These are phyloP conservation scores for Bubo scandiacus DNA, from an alignment of 2,113 vertebrate genomes.

Conservation along the genomic window DNA sequence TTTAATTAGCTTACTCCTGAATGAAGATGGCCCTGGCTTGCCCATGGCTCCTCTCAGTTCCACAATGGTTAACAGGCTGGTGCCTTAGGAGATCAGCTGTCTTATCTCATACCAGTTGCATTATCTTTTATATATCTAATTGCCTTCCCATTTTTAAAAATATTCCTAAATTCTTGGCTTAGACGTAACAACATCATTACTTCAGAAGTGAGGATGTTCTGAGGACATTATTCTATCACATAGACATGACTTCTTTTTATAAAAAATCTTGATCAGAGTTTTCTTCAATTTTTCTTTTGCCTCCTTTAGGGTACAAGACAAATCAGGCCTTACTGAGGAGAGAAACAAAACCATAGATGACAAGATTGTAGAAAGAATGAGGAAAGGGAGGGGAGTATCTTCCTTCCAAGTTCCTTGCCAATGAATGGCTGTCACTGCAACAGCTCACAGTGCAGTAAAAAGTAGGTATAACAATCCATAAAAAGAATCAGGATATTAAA, in stretches of 20 bases:
- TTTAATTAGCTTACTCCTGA: neutral
- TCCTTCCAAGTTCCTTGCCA: neutral
- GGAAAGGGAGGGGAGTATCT: neutral
- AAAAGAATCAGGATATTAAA: neutral
- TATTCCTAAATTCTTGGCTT: neutral
- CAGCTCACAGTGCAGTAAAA: neutral
- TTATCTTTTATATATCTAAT: neutral
- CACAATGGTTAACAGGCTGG: neutral
- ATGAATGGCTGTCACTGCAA: neutral
- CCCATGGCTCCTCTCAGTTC: neutral
- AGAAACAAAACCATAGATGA: neutral
- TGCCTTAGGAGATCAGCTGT: neutral
- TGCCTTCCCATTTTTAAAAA: neutral
- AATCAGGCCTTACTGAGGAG: neutral
- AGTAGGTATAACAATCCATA: neutral
- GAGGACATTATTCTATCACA: neutral
- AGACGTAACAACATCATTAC: neutral
- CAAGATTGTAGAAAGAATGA: neutral
- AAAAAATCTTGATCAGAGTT: neutral
- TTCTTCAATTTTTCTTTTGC: neutral
- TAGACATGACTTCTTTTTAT: neutral
- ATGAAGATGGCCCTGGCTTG: neutral
- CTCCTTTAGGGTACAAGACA: neutral
- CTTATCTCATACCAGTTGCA: neutral
- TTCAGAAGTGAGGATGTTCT: neutral